Conservation (phyloP, 2,113 vertebrate genomes). For the Pleuronectes platessa region DNA sequence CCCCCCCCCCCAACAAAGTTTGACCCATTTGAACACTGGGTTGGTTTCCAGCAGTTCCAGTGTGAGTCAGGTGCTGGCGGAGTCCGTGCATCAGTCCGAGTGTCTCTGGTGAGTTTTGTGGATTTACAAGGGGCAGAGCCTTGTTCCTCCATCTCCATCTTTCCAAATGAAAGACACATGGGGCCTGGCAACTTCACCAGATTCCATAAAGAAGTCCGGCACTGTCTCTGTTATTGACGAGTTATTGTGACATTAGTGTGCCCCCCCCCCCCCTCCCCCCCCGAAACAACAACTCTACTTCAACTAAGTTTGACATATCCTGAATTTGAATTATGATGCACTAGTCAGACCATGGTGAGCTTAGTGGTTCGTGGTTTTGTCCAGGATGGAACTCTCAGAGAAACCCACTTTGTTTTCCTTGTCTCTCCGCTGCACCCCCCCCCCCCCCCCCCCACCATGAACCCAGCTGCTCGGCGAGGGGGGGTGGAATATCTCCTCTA, state of each 20-base stretch:
- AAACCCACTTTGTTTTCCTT: no score
- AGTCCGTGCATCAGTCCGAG: background rate
- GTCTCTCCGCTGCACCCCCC: no score
- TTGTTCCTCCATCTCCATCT: conserved; percentile 27
- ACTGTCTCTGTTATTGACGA: conserved; percentile 17
- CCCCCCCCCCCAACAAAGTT: background rate
- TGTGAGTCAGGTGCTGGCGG: conserved; percentile 25
- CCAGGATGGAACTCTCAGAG: no score
- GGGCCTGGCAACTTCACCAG: background rate
- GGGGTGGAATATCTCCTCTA: background rate
- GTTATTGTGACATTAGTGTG: background rate
- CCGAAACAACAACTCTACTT: no score
- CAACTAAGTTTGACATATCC: no score
- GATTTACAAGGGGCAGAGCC: conserved; percentile 22
- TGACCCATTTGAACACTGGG: background rate
- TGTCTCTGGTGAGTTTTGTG: conserved; percentile 5
- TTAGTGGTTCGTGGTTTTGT: no score
- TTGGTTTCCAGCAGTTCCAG: conserved; percentile 18
- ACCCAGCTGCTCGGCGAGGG: no score
- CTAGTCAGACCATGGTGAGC: no score
- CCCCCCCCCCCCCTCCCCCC: no score
- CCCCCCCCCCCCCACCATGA: no score
- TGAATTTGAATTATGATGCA: no score
- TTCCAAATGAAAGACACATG: conserved; percentile 47
- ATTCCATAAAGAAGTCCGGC: conserved; percentile 11